Conservation (phyloP, 2,797 vertebrate species). For the Sciurus vulgaris region DNA sequence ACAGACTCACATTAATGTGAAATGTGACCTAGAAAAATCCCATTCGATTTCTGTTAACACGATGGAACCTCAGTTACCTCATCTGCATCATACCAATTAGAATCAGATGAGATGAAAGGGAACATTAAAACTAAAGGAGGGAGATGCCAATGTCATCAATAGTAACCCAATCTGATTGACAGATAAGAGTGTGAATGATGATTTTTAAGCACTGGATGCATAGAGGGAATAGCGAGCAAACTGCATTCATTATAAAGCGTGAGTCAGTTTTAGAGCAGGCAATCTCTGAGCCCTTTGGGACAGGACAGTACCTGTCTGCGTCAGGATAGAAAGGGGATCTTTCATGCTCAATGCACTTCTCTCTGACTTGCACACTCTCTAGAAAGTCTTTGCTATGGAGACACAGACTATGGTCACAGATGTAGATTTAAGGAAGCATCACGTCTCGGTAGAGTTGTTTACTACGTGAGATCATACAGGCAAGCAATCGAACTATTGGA, state of each 20-base stretch:
- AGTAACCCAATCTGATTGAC: no score
- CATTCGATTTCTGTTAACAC: neutral
- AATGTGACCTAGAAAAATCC: neutral
- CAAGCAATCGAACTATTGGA: neutral
- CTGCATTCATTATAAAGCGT: neutral
- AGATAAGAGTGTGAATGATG: neutral
- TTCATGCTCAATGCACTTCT: neutral
- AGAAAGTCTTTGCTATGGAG: neutral
- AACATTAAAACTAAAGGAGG: neutral
- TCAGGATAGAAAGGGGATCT: neutral
- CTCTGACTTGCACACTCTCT: neutral
- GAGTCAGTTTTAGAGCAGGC: neutral
- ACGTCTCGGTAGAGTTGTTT: neutral
- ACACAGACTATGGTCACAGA: neutral
- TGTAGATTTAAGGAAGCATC: neutral
- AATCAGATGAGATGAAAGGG: neutral
- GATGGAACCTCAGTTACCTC: neutral
- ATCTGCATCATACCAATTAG: neutral
- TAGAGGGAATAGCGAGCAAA: neutral
- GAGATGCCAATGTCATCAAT: neutral
- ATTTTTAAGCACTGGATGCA: neutral
- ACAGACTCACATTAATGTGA: neutral
- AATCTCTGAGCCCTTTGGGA: neutral
- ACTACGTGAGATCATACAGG: neutral
- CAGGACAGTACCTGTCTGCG: neutral